These are phyloP conservation scores for Ginglymostoma cirratum DNA, from an alignment of 2,113 vertebrate genomes.

Conservation along the genomic window DNA sequence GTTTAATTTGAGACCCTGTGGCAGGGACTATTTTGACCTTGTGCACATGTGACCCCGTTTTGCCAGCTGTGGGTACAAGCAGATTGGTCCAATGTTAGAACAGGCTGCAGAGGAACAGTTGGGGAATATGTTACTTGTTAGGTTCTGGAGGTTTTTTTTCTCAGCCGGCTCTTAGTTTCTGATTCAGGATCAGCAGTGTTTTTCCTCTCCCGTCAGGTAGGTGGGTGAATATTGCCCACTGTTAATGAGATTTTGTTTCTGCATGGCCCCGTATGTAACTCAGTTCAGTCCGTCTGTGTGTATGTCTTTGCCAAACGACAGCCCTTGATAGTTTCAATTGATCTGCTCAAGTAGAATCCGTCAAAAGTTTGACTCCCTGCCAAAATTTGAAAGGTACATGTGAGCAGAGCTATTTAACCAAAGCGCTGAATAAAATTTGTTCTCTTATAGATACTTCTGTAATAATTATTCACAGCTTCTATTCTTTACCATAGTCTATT, in stretches of 20 bases:
- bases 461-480: not conserved
- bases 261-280: not conserved
- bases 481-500: not conserved
- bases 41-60: not conserved
- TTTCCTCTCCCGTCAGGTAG: not conserved
- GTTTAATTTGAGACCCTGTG: not conserved
- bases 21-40: not conserved
- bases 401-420: not conserved
- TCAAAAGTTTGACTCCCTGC: not conserved
- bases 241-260: not conserved
- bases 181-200: not conserved
- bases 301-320: not conserved
- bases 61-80: not conserved
- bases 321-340: not conserved
- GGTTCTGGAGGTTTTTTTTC: not conserved
- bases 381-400: not conserved
- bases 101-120: not conserved
- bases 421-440: not conserved
- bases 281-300: not conserved
- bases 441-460: not conserved
- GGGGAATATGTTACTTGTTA: not conserved
- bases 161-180: not conserved
- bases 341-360: not conserved
- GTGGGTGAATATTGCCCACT: not conserved
- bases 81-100: not conserved